Base-by-base conservation (phyloP, 2,797 vertebrate genomes). In the Silurus aristotelis region DNA sequence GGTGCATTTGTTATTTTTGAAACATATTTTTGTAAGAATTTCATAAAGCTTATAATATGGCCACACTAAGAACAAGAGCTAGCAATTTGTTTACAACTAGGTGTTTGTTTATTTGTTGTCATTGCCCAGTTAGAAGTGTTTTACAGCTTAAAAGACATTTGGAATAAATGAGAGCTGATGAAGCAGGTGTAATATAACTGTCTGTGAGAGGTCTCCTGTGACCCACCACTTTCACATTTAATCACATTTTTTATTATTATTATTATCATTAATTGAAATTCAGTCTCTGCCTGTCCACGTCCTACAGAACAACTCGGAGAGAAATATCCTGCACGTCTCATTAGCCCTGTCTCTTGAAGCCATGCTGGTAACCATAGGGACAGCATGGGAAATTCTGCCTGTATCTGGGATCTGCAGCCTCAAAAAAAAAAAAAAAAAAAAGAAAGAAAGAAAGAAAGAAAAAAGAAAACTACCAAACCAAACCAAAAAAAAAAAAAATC, bases 331-430 rank as follows among this genome's bases (percentile, higher is more conserved):
- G 43, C 48, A 75, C 6, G n/a, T 55, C 70, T 85, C 80, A 85
- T 85, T 72, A 85, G 78, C 46, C 78, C 83, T 71, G 66, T 80
- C 67, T 73, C 25, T 61, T 15, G 46, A 81, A 81, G 70, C 17
- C 12, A 43, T 25, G n/a, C 55, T 27, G 9, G 86, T 80, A 80
- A 81, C 82, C 82, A 84, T 80, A 68, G 70, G 70, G 82, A 81
- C 86, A 31, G 77, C 76, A 43, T 80, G 48, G 27, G 58, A 83
- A 80, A 5, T 67, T 83, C 67, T 70, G 81, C 82, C 77, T 84
- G 68, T 46, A 52, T 80, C 80, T 25, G 61, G 46, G 73, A 72
- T 82, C 55, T 73, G n/a, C 58, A 66, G 82, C 22, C 6, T 80
- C 31, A 20, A 60, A 58, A 31, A 60, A 31, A 22, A 22, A 22